These are phyloP conservation scores for Notamacropus eugenii DNA, from an alignment of 2,797 vertebrate genomes.

Conservation along the genomic window DNA sequence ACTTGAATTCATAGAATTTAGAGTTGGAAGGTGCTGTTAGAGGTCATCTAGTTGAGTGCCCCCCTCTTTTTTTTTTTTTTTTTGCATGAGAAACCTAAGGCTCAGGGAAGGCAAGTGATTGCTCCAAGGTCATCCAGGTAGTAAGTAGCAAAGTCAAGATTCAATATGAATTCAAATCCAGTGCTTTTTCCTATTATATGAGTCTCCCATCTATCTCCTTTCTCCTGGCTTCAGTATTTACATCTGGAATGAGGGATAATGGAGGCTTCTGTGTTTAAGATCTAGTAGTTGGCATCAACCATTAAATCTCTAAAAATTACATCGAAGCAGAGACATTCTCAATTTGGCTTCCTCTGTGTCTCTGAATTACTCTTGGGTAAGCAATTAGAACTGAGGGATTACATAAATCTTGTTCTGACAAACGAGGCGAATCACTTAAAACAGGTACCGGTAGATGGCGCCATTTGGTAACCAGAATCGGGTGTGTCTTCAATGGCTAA, in stretches of 20 bases:
- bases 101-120: background rate
- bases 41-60: background rate
- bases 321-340: background rate
- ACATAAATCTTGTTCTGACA: background rate
- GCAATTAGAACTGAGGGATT: background rate
- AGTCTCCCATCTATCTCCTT: background rate
- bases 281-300: background rate
- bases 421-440: constrained; percentile 62
- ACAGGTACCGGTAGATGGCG: constrained; percentile 79
- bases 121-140: background rate
- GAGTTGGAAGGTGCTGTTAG: background rate
- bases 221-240: background rate
- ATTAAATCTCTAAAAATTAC: background rate
- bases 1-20: background rate
- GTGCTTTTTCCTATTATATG: background rate
- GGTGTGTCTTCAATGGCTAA: constrained; percentile 75
- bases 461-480: constrained; percentile 78
- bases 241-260: constrained; percentile 31
- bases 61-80: background rate
- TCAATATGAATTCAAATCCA: background rate
- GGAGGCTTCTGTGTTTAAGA: background rate
- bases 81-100: background rate
- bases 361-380: background rate
- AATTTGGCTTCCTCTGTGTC: background rate
- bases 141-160: background rate